Conservation (phyloP, 2,113 vertebrate genomes). For the Potamarius usumacintae region DNA sequence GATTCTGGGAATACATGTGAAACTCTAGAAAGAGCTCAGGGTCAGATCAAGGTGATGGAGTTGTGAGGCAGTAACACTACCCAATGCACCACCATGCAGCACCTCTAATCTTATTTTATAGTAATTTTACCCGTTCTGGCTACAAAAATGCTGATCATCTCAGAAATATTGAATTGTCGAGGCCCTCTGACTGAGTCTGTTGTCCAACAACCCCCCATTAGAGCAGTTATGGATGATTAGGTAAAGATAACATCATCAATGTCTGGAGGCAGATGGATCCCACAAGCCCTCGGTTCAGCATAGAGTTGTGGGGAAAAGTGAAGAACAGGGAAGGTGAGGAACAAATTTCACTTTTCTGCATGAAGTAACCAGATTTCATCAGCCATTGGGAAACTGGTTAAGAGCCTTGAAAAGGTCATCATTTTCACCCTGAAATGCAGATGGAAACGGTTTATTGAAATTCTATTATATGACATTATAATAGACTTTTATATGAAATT, state of each 20-base stretch:
- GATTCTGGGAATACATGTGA: background rate
- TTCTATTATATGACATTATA: background rate
- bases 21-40: background rate
- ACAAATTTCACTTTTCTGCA: background rate
- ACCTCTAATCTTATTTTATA: background rate
- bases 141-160: background rate
- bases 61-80: background rate
- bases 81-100: background rate
- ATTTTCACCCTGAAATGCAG: background rate
- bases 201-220: background rate
- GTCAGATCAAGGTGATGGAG: background rate
- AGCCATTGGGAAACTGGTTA: background rate
- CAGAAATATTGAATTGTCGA: background rate
- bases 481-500: background rate
- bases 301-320: background rate
- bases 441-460: background rate
- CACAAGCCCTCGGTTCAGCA: background rate
- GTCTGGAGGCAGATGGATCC: background rate
- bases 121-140: background rate
- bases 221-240: background rate
- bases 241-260: background rate
- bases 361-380: background rate
- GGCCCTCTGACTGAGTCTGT: background rate
- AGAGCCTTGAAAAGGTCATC: constrained; percentile 4
- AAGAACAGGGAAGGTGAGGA: background rate